Evolutionary conservation across 1,140 invertebrate species (phyloP).

Genomic region (Trichonephila inaurata): DNA sequence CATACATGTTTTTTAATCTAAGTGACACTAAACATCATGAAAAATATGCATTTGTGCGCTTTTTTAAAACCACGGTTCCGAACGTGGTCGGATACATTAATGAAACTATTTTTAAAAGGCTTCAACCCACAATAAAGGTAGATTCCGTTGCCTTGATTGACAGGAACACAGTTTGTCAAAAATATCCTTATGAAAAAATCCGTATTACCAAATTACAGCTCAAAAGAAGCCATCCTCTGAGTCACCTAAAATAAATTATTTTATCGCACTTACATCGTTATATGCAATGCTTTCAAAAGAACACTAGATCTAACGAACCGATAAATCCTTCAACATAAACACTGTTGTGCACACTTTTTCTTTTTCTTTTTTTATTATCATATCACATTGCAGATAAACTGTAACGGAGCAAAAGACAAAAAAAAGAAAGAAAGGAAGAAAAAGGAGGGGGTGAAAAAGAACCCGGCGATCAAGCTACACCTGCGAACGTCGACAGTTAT

Average conservation of each 20-base stretch:
- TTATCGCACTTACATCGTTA: neutral
- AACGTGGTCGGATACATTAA: too few species aligned
- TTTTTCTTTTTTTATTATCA: neutral
- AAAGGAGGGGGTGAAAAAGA: neutral
- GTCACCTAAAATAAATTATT: neutral
- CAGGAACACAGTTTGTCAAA: too few species aligned
- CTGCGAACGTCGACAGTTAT: constrained; percentile 14
- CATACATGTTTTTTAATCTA: too few species aligned
- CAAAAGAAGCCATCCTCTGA: neutral
- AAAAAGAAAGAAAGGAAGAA: too few species aligned
- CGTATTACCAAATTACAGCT: neutral
- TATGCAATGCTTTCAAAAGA: neutral
- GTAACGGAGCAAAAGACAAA: neutral
- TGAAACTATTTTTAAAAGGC: too few species aligned
- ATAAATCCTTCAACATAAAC: constrained; percentile 10
- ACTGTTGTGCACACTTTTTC: neutral
- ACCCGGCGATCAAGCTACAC: neutral
- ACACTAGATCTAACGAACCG: neutral
- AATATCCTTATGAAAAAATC: too few species aligned
- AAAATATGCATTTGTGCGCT: too few species aligned
- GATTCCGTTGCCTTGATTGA: too few species aligned
- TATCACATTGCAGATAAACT: neutral
- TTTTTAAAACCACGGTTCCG: too few species aligned
- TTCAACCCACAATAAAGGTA: too few species aligned
- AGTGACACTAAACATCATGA: too few species aligned